A percentile compares a stretch with the other conserved stretches of the same genome.
phyloP scores from a whole-genome alignment of 1,140 invertebrate species.

The Proctacanthus coquilletti region DNA sequence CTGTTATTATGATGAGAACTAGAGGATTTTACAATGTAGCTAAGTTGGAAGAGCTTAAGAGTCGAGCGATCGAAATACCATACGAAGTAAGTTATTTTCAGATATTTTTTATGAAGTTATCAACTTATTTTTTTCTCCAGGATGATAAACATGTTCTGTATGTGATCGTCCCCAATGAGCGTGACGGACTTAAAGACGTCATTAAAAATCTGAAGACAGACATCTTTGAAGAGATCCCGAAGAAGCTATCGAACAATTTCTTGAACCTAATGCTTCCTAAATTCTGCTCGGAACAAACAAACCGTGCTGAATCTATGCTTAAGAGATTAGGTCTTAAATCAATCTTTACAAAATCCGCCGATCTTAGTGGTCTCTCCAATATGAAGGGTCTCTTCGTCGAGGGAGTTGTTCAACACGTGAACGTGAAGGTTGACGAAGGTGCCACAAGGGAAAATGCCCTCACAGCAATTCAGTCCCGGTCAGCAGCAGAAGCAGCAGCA shows the following conservation, averaged over 20 bases:
- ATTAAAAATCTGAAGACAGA: slow-evolving; percentile 11
- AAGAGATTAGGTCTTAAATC: slow-evolving; percentile 36
- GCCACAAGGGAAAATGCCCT: slow-evolving; percentile 18
- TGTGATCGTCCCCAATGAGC: slow-evolving; percentile 34
- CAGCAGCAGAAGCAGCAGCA: slow-evolving; percentile 9
- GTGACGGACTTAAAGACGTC: slow-evolving; percentile 32
- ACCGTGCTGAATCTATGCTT: slow-evolving; percentile 21
- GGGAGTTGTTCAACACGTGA: slow-evolving; percentile 43
- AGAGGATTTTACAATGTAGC: slow-evolving; percentile 35
- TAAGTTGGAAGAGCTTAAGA: slow-evolving; percentile 35
- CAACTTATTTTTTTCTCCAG: slow-evolving; percentile 19
- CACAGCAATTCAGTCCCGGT: slow-evolving; percentile 14
- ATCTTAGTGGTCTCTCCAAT: slow-evolving; percentile 37
- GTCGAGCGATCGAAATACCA: slow-evolving; percentile 37
- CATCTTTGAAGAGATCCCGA: slow-evolving; percentile 10
- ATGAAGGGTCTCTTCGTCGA: slow-evolving; percentile 37
- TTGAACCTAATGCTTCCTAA: slow-evolving; percentile 22
- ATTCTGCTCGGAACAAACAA: slow-evolving; percentile 25
- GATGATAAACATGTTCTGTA: slow-evolving; percentile 37
- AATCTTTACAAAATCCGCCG: slow-evolving; percentile 39
- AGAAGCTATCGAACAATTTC: too few species aligned
- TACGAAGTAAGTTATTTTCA: slow-evolving; percentile 33
- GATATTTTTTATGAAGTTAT: slow-evolving; percentile 6
- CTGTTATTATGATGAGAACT: slow-evolving; percentile 37
- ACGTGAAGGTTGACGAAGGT: slow-evolving; percentile 37